Base-by-base conservation (phyloP, 1,140 invertebrate genomes). In the Drosophila suzukii region DNA sequence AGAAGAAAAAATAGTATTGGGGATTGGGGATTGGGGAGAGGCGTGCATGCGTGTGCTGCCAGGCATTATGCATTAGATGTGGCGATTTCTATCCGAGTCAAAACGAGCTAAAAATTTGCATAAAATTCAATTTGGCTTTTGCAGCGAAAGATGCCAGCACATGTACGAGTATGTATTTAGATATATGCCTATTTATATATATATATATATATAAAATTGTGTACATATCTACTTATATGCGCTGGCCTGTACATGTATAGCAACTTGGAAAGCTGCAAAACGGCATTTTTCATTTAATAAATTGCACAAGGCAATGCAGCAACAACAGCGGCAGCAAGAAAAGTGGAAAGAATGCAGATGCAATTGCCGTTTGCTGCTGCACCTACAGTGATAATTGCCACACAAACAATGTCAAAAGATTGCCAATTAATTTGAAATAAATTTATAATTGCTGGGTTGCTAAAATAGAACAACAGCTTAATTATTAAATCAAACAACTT, bases 231-330 rank as follows among this genome's bases (percentile, higher is more conserved):
- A 38, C 12, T 11, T 32, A 20, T 34, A 41, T 46, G 44, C 51
- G 30, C 50, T 36, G 60, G 49, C 7, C 58, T 60, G 50, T 59
- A 60, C 51, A 63, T 65, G 68, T 84, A 86, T 60, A 73, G 84
- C 84, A 83, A 83, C 75, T 88, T 88, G 84, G 85, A 89, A 89
- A 89, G 84, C 84, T 89, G 84, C 81, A 84, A 90, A 89, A 89
- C 84, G 81, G 85, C 84, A 89, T 89, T 89, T 89, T 89, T 90
- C 81, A 84, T 90, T 88, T 88, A 84, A 88, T 88, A 88, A 88
- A 89, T 88, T 88, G 84, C 84, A 88, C 84, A 89, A 88, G 84
- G 80, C 83, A 83, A 82, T 66, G 84, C 84, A 81, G 79, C 73
- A 77, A 58, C 73, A 56, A 58, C 73, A 20, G 55, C 70, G 51